phyloP scores from a whole-genome alignment of 2,113 vertebrate genomes.

The Rattus norvegicus region DNA sequence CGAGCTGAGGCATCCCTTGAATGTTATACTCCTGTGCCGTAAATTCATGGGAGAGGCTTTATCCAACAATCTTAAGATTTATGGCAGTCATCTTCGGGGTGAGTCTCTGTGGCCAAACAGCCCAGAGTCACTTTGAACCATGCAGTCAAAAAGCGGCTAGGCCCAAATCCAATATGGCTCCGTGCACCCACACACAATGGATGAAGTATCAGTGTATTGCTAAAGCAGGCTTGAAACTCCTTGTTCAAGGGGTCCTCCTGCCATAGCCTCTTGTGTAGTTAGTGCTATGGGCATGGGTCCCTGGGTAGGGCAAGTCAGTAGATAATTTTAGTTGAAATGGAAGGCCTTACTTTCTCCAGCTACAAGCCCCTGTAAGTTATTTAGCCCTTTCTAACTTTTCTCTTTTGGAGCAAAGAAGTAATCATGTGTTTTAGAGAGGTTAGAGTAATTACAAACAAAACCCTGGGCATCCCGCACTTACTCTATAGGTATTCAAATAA shows the following conservation, averaged over 20 bases:
- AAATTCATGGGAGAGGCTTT: too few species aligned
- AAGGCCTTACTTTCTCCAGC: neutral
- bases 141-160: too few species aligned
- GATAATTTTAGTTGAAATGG: neutral
- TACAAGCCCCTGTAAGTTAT: neutral
- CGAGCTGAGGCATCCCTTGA: too few species aligned
- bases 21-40: too few species aligned
- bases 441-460: neutral
- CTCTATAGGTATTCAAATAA: constrained; percentile 19
- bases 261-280: neutral
- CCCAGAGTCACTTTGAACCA: too few species aligned
- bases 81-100: too few species aligned
- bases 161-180: too few species aligned
- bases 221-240: neutral
- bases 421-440: neutral
- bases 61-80: too few species aligned
- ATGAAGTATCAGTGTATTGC: neutral
- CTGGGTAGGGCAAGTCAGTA: neutral
- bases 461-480: neutral
- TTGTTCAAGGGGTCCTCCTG: neutral
- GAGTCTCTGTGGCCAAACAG: too few species aligned
- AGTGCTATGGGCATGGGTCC: neutral
- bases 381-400: neutral
- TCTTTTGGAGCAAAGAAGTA: neutral
- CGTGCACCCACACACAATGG: neutral